Conservation (phyloP, 2,113 vertebrate genomes). For the Mobula hypostoma region DNA sequence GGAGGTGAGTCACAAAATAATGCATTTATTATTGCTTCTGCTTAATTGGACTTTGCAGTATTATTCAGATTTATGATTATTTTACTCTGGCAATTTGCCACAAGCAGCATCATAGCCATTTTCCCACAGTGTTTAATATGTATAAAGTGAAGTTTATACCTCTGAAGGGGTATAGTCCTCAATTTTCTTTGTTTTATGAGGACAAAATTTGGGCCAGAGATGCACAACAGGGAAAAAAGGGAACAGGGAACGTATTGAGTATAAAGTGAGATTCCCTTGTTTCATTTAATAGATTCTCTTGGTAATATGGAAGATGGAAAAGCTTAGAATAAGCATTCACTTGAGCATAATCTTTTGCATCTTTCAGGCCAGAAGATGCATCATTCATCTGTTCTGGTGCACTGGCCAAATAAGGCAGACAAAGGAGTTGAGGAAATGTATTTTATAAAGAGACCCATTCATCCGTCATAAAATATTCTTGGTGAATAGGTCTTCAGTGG, state of each 20-base stretch:
- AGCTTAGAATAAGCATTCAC: background rate
- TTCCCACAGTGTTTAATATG: background rate
- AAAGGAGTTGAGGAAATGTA: background rate
- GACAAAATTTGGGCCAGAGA: background rate
- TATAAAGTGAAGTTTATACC: background rate
- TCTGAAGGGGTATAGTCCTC: background rate
- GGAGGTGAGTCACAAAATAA: slow-evolving; percentile 73
- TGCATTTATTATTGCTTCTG: slow-evolving; percentile 41
- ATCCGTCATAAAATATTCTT: background rate
- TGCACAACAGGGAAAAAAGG: background rate
- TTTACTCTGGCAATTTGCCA: slow-evolving; percentile 14
- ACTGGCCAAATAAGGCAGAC: background rate
- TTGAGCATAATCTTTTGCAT: background rate
- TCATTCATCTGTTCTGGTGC: background rate
- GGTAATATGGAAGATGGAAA: background rate
- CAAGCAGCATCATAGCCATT: background rate
- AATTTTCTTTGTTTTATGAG: background rate
- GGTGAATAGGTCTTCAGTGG: background rate
- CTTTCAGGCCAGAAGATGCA: background rate
- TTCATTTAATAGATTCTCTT: background rate
- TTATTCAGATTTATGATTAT: background rate
- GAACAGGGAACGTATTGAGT: background rate
- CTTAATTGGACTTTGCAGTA: background rate
- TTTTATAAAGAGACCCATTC: background rate
- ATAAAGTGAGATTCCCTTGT: background rate